Evolutionary conservation across 2,113 vertebrate species (phyloP).

Genomic region (Muntiacus reevesi): DNA sequence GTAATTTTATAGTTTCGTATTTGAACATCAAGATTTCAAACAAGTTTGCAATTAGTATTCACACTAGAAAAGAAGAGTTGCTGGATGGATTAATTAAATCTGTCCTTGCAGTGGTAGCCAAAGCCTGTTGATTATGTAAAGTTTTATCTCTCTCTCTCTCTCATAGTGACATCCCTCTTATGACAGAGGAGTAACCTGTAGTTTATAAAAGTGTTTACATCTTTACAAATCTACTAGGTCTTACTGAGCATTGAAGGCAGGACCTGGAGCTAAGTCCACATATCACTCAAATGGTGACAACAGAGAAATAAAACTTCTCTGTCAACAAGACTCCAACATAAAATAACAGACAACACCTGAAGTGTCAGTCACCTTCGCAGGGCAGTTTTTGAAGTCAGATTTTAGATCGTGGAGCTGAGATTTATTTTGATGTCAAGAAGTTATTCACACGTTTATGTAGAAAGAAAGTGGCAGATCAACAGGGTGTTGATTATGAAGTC

Average conservation of each 20-base stretch:
- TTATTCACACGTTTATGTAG: conserved; percentile 74
- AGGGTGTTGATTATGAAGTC: conserved; percentile 54
- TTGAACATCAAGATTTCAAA: background rate
- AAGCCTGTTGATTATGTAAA: background rate
- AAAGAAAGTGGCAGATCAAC: conserved; percentile 69
- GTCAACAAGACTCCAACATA: background rate
- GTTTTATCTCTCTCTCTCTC: background rate
- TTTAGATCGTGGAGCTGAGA: conserved; percentile 26
- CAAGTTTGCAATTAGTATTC: background rate
- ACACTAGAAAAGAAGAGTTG: background rate
- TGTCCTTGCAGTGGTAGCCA: background rate
- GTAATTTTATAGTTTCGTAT: background rate
- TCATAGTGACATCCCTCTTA: background rate
- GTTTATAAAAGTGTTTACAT: background rate
- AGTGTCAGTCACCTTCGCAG: background rate
- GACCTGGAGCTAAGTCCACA: background rate
- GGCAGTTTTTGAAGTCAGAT: conserved; percentile 18
- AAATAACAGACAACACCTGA: background rate
- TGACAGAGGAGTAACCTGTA: background rate
- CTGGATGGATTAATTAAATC: background rate
- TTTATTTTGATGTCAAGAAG: conserved; percentile 58
- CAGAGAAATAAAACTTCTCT: background rate
- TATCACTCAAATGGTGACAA: background rate
- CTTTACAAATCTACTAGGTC: background rate
- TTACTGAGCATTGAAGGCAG: background rate